phyloP scores from a whole-genome alignment of 2,888 invertebrate genomes.

The Matsumyia berberina region DNA sequence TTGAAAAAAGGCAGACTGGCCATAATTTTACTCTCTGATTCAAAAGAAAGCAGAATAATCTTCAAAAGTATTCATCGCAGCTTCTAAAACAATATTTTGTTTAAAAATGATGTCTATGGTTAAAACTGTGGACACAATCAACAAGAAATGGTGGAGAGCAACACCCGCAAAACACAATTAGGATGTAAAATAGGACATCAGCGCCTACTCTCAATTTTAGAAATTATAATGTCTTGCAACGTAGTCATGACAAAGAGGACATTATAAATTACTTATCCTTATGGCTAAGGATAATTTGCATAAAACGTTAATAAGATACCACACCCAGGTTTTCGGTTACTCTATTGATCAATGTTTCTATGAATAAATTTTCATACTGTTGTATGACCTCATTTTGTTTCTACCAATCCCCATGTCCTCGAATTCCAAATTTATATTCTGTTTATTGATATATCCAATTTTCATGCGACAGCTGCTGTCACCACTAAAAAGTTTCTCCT shows the following conservation, averaged over 20 bases:
- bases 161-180: conserved; percentile 37
- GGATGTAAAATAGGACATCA: conserved; percentile 32
- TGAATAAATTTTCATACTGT: conserved; percentile 9
- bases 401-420: conserved; percentile 6
- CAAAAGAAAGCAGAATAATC: no score
- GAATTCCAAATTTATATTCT: conserved; percentile 14
- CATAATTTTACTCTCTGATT: no score
- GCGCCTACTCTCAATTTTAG: conserved; percentile 14
- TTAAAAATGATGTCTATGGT: no score
- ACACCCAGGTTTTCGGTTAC: conserved; percentile 23
- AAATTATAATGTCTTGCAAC: conserved; percentile 19
- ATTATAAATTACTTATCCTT: conserved; percentile 28
- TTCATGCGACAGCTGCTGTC: conserved; percentile 36
- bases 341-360: background rate
- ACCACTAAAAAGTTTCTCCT: conserved; percentile 17
- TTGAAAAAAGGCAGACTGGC: no score
- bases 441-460: conserved; percentile 20
- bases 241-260: background rate
- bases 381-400: conserved; percentile 1
- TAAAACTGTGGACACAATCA: no score
- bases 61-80: no score
- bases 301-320: conserved; percentile 25
- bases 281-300: background rate
- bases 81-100: no score
- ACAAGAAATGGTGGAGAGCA: no score